Evolutionary conservation across 2,113 vertebrate genomes (phyloP), one percentile per base, ranked within the genome.

Genomic region (Solenodon paradoxus): DNA sequence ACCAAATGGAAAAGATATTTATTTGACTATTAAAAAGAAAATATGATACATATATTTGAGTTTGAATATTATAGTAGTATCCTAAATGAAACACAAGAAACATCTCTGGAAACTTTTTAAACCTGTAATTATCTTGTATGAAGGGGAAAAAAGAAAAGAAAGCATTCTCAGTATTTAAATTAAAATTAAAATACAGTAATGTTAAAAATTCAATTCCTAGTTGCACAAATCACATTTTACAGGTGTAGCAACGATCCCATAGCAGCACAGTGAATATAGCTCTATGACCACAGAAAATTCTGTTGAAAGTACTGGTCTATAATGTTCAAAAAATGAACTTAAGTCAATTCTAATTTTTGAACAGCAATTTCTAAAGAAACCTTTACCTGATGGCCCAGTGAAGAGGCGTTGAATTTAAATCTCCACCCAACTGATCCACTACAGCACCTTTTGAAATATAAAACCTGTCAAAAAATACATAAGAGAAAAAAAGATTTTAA

Each of bases 361-460:
- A 81, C 2, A 87, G 63, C 32, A 93, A 59, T 40, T 80, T 93
- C 3, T n/a, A 19, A 57, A 97, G 94, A 93, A 90, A 95, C 16
- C 86, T 96, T 96, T 98, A 99, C 99, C 99, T 99, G 95, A 99
- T 98, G 11, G 99, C 99, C 99, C 99, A 99, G 96, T 99, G 99
- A 96, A 99, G 99, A 22, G 99, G 99, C 12, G 99, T 99, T 20
- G 99, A 99, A 98, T 99, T 99, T 97, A 99, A 98, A 96, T 99
- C 99, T 92, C 99, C 99, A 88, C 99, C 99, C 0, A 99, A 98
- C 97, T 99, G 99, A 98, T 99, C 99, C 71, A 99, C 98, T 28
- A 99, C 92, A 0, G 99, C 99, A 63, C 99, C 99, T 98, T 99
- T 99, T 89, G 99, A 99, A 95, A 99, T 99, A 91, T 99, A 99